Percentiles rank a stretch among this genome's conserved stretches.
phyloP scores from a whole-genome alignment of 2,888 invertebrate genomes.

The Nymphalis c-album region DNA sequence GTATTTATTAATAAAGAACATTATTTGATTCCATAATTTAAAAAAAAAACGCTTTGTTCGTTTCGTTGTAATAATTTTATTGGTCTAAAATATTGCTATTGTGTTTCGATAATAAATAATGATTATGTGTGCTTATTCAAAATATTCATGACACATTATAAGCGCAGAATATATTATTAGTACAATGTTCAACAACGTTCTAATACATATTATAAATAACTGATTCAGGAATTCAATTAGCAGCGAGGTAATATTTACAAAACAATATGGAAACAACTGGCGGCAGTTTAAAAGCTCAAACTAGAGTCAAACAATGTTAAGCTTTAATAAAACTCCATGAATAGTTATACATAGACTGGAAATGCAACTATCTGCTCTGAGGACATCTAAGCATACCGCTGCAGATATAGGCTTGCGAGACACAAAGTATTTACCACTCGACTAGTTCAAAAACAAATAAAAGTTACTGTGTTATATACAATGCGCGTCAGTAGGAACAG shows the following conservation, averaged over 20 bases:
- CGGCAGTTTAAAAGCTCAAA: constrained; percentile 48
- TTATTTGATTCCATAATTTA: too few species aligned
- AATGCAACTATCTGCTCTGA: constrained; percentile 77
- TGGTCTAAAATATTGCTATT: neutral
- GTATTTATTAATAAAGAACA: too few species aligned
- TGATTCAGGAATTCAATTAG: constrained; percentile 44
- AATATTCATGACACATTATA: constrained; percentile 37
- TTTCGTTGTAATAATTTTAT: neutral
- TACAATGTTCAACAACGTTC: constrained; percentile 36
- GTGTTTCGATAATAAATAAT: constrained; percentile 22
- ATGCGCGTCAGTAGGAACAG: constrained; percentile 40
- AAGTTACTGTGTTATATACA: constrained; percentile 43
- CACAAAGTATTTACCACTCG: constrained; percentile 66
- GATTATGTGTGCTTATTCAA: constrained; percentile 31
- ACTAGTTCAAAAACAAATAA: constrained; percentile 54
- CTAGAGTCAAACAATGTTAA: constrained; percentile 62
- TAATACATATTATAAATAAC: constrained; percentile 40
- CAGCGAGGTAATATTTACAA: constrained; percentile 44
- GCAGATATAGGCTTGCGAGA: constrained; percentile 74
- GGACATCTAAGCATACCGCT: constrained; percentile 71
- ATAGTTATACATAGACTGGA: constrained; percentile 69
- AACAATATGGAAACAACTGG: constrained; percentile 47
- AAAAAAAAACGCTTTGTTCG: too few species aligned
- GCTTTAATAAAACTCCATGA: constrained; percentile 70
- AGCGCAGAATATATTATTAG: constrained; percentile 36